Evolutionary conservation across 1,140 invertebrate genomes (phyloP).

Genomic region (Potamilus streckersoni): DNA sequence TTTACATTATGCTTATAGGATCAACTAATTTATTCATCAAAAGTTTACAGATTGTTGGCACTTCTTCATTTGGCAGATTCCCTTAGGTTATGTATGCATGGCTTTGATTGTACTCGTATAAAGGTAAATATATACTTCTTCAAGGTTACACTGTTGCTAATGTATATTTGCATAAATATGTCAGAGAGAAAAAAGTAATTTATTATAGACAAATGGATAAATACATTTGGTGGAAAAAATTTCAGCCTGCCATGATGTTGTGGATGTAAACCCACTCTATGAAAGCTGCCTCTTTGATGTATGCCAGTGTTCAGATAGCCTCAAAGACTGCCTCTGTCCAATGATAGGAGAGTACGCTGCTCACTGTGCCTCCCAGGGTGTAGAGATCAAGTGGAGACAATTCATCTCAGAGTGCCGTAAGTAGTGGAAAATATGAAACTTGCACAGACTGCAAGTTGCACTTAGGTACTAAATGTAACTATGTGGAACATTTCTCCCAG

Average conservation of each 20-base stretch:
- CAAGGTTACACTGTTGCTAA: too few relatives aligned
- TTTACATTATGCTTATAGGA: not conserved
- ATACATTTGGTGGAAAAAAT: conserved; percentile 29
- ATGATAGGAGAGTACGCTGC: conserved; percentile 83
- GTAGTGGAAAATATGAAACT: conserved; percentile 11
- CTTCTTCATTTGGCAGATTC: too few relatives aligned
- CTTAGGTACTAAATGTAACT: too few relatives aligned
- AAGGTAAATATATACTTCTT: too few relatives aligned
- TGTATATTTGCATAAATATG: too few relatives aligned
- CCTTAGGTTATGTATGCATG: too few relatives aligned
- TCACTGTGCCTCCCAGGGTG: conserved; percentile 79
- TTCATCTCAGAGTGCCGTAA: conserved; percentile 80
- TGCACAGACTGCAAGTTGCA: not conserved
- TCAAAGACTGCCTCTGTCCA: conserved; percentile 80
- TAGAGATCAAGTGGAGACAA: conserved; percentile 81
- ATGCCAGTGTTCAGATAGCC: conserved; percentile 78
- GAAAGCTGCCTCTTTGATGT: conserved; percentile 88
- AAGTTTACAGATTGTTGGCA: too few relatives aligned
- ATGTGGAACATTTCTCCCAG: too few relatives aligned
- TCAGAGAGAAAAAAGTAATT: not conserved
- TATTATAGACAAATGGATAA: not conserved
- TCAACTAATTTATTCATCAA: not conserved
- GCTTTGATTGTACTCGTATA: too few relatives aligned
- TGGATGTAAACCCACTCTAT: conserved; percentile 83
- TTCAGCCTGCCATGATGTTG: conserved; percentile 82